Evolutionary conservation across 2,113 vertebrate genomes (phyloP).

Genomic region (Mesoclemmys tuberculata): DNA sequence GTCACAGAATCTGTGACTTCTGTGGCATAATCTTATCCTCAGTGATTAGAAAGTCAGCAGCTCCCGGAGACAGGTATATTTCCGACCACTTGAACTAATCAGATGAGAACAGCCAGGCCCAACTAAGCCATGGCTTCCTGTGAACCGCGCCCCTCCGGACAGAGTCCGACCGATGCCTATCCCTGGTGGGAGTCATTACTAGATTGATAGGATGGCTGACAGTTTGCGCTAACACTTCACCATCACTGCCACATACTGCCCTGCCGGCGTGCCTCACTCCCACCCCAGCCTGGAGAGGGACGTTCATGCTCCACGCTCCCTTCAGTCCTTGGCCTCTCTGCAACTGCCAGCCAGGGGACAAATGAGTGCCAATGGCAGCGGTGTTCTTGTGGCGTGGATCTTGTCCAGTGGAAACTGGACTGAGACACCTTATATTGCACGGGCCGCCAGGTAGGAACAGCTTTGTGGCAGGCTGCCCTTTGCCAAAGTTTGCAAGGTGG

Average conservation of each 20-base stretch:
- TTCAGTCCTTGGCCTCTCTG: background rate
- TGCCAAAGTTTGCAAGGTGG: background rate
- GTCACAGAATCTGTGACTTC: too few relatives aligned
- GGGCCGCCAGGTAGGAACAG: background rate
- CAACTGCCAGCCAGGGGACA: background rate
- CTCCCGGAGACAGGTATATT: background rate
- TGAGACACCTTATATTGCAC: background rate
- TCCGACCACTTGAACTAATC: background rate
- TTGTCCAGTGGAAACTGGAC: too few relatives aligned
- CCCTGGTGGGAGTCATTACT: too few relatives aligned
- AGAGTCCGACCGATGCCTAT: background rate
- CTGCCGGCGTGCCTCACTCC: background rate
- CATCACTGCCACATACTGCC: background rate
- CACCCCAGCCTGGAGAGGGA: background rate
- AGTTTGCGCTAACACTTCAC: too few relatives aligned
- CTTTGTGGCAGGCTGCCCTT: background rate
- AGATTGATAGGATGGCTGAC: too few relatives aligned
- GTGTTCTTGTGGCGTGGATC: background rate
- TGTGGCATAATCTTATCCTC: too few relatives aligned
- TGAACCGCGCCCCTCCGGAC: background rate
- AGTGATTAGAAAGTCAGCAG: background rate
- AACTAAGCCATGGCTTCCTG: background rate
- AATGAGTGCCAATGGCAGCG: background rate
- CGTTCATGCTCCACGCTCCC: background rate
- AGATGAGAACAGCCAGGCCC: background rate